Evolutionary conservation across 1,140 invertebrate species (phyloP).

Genomic region (Drosophila mayri): DNA sequence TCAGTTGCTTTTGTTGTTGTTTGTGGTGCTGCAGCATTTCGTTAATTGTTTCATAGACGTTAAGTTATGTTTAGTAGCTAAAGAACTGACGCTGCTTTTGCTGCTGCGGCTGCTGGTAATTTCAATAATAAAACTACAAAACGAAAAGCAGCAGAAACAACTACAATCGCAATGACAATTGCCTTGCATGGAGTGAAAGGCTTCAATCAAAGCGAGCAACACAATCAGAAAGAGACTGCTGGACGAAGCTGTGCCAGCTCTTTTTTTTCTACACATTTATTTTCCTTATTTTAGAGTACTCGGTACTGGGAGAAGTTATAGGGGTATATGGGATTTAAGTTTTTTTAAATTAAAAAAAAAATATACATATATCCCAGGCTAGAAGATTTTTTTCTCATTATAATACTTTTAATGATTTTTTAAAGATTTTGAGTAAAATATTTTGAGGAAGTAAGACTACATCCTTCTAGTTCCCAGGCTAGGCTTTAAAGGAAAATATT

Average conservation of each 20-base stretch:
- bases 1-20: slow-evolving; percentile 47
- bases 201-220: slow-evolving; percentile 82
- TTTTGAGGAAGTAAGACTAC: too few species aligned
- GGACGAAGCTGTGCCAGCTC: slow-evolving; percentile 72
- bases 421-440: too few species aligned
- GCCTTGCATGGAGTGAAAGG: slow-evolving; percentile 84
- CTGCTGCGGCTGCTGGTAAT: slow-evolving; percentile 59
- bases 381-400: too few species aligned
- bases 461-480: too few species aligned
- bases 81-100: slow-evolving; percentile 69
- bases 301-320: background rate
- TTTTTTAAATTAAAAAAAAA: too few species aligned
- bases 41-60: slow-evolving; percentile 82
- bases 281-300: slow-evolving; percentile 36
- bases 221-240: slow-evolving; percentile 76
- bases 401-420: too few species aligned
- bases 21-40: slow-evolving; percentile 60
- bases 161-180: slow-evolving; percentile 77
- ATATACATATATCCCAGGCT: too few species aligned
- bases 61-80: slow-evolving; percentile 81
- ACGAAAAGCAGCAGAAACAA: slow-evolving; percentile 63
- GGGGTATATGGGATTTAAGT: background rate
- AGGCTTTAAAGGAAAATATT: too few species aligned
- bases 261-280: slow-evolving; percentile 68
- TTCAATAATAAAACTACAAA: slow-evolving; percentile 82